Conservation (phyloP, 1,140 invertebrate species). For the Drosophila erecta region DNA sequence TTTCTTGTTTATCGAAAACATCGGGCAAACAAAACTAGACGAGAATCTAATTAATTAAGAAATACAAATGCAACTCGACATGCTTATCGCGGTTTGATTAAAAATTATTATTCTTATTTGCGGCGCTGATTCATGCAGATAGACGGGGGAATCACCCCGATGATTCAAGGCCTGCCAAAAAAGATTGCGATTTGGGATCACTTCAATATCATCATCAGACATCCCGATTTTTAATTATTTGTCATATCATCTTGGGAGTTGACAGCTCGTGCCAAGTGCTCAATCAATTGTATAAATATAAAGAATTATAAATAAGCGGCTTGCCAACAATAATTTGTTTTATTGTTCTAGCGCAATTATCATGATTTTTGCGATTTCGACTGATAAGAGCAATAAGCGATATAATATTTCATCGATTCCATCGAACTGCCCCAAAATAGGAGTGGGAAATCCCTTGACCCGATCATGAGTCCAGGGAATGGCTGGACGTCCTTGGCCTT, state of each 20-base stretch:
- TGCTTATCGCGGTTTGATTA: conserved; percentile 48
- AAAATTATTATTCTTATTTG: conserved; percentile 40
- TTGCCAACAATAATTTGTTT: conserved; percentile 44
- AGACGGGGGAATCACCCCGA: conserved; percentile 15
- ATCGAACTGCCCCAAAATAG: conserved; percentile 13
- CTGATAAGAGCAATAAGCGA: not conserved
- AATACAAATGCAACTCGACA: conserved; percentile 54
- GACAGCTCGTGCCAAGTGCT: conserved; percentile 18
- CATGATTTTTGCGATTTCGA: conserved; percentile 25
- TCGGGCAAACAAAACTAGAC: conserved; percentile 8
- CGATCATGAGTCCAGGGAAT: conserved; percentile 15
- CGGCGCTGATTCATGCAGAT: conserved; percentile 28
- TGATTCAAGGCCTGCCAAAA: too few relatives aligned
- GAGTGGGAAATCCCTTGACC: conserved; percentile 36
- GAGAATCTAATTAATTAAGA: conserved; percentile 37
- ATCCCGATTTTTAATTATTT: not conserved
- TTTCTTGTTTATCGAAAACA: conserved; percentile 5
- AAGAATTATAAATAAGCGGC: conserved; percentile 42
- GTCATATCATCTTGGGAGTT: not conserved
- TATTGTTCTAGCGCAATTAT: conserved; percentile 36
- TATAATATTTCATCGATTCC: conserved; percentile 3
- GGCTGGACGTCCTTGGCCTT: conserved; percentile 62
- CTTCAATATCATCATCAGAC: not conserved
- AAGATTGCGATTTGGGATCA: not conserved
- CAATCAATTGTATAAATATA: conserved; percentile 34